Evolutionary conservation across 2,113 vertebrate genomes (phyloP).

Genomic region (Gadus chalcogrammus): DNA sequence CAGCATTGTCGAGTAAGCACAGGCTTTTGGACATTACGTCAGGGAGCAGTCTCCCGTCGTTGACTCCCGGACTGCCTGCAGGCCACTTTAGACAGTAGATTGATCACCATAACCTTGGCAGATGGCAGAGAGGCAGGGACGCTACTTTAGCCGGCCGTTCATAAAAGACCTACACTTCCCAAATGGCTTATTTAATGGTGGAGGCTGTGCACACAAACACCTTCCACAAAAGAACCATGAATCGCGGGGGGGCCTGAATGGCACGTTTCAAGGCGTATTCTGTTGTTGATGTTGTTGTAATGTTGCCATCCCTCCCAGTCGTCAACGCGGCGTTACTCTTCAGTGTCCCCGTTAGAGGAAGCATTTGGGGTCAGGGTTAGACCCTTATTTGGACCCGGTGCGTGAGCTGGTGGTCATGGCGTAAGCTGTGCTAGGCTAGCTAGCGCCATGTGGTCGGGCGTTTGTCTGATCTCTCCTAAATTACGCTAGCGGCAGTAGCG

Average conservation of each 20-base stretch:
- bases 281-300: constrained; percentile 7
- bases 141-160: constrained; percentile 25
- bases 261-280: constrained; percentile 33
- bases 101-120: constrained; percentile 50
- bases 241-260: constrained; percentile 7
- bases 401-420: background rate
- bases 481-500: background rate
- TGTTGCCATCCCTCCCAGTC: background rate
- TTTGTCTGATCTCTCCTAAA: constrained; percentile 10
- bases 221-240: constrained; percentile 6
- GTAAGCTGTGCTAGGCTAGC: background rate
- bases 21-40: constrained; percentile 24
- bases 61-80: constrained; percentile 16
- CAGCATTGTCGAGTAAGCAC: background rate
- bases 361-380: constrained; percentile 18
- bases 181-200: constrained; percentile 39
- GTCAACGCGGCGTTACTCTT: constrained; percentile 5
- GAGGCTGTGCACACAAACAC: constrained; percentile 20
- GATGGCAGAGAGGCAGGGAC: constrained; percentile 23
- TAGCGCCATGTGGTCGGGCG: background rate
- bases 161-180: constrained; percentile 40
- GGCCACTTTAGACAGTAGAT: constrained; percentile 31
- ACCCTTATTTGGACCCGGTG: background rate
- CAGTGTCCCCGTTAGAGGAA: background rate
- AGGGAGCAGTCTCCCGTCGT: constrained; percentile 9